Percentiles rank a stretch among this genome's conserved stretches.
Evolutionary conservation across 92 coral and sea anemone species (phyloP).

Genomic region (Anthopleura xanthogrammica): DNA sequence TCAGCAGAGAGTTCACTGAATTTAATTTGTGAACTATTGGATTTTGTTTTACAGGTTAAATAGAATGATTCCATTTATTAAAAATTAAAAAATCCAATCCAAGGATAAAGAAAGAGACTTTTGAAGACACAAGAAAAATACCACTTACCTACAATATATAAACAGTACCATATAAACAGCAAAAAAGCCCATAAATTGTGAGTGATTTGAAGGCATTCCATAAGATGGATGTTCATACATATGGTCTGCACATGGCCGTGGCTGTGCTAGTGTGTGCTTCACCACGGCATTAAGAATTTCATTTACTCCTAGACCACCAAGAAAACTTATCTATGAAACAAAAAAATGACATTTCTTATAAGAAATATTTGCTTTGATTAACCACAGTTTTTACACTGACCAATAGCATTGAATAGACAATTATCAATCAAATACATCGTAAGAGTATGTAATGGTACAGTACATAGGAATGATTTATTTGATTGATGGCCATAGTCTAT

Average conservation of each 20-base stretch:
- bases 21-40: too few relatives aligned
- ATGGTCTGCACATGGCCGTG: slow-evolving; percentile 88
- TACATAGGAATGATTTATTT: too few relatives aligned
- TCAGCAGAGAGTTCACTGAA: too few relatives aligned
- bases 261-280: slow-evolving; percentile 75
- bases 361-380: neutral
- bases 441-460: too few relatives aligned
- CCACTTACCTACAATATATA: slow-evolving; percentile 87
- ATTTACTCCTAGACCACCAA: slow-evolving; percentile 77
- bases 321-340: slow-evolving; percentile 77
- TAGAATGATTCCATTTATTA: too few relatives aligned
- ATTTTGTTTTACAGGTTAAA: too few relatives aligned
- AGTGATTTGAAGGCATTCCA: slow-evolving; percentile 99
- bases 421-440: too few relatives aligned
- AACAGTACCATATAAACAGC: slow-evolving; percentile 89
- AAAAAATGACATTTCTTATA: neutral
- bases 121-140: neutral
- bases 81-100: too few relatives aligned
- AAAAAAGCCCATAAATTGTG: slow-evolving; percentile 95
- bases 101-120: slow-evolving; percentile 5
- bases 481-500: too few relatives aligned
- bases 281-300: slow-evolving; percentile 72
- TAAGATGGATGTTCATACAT: slow-evolving; percentile 58
- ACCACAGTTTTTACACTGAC: too few relatives aligned
- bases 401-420: too few relatives aligned